These are phyloP conservation scores for Tenrec ecaudatus DNA, from an alignment of 2,113 vertebrate genomes.

Conservation along the genomic window DNA sequence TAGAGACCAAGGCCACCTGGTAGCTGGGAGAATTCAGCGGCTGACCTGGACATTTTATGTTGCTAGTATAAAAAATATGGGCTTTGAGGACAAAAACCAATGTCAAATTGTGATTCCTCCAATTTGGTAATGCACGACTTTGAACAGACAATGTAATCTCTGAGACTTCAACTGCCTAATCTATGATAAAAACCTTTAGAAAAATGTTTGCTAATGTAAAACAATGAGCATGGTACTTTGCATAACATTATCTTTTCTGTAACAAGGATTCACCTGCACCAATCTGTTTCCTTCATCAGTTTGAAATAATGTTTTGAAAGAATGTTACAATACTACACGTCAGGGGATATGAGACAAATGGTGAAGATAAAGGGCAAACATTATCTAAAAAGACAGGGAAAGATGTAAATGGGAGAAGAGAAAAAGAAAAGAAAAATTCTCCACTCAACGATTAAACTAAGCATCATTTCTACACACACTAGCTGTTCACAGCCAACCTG, in stretches of 20 bases:
- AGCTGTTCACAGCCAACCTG: background rate
- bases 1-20: background rate
- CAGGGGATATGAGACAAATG: background rate
- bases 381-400: background rate
- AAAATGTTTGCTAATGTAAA: too few relatives aligned
- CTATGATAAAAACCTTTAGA: background rate
- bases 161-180: background rate
- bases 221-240: background rate
- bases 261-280: too few relatives aligned
- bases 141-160: background rate
- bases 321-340: background rate
- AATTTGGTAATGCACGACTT: background rate
- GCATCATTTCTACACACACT: background rate
- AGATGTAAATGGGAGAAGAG: background rate
- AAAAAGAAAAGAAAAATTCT: background rate
- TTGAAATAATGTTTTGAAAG: background rate
- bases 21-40: rapidly evolving
- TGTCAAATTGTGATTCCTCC: background rate
- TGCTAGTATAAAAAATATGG: background rate
- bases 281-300: background rate
- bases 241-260: rapidly evolving
- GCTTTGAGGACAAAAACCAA: background rate
- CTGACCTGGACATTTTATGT: rapidly evolving
- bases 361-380: background rate
- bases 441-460: background rate